Evolutionary conservation across 2,797 vertebrate genomes (phyloP).

Genomic region (Pantherophis alleghaniensis): DNA sequence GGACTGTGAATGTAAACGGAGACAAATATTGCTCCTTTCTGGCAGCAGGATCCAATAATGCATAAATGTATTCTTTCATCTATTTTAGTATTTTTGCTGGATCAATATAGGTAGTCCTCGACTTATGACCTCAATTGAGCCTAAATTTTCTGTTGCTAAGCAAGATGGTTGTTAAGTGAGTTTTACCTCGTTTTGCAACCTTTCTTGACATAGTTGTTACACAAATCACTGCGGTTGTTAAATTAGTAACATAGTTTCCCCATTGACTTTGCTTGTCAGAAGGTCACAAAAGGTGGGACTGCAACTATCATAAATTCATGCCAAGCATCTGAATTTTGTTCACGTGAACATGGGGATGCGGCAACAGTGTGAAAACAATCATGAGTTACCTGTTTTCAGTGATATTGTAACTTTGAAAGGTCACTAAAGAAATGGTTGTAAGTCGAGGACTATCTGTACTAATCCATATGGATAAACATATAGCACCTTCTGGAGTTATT

Average conservation of each 20-base stretch:
- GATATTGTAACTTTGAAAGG: background rate
- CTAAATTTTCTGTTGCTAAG: no score
- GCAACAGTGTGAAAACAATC: background rate
- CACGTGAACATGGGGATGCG: background rate
- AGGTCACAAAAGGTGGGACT: no score
- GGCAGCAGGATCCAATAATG: background rate
- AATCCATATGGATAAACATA: background rate
- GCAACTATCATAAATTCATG: no score
- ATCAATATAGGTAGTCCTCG: background rate
- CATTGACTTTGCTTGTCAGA: no score
- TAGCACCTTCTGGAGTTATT: background rate
- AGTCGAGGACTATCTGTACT: background rate
- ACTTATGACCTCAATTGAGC: no score
- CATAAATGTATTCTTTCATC: slow-evolving; percentile 21
- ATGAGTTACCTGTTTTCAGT: background rate
- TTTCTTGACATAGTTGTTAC: no score
- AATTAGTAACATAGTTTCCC: no score
- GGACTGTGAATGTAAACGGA: background rate
- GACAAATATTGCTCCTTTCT: background rate
- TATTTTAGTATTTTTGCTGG: slow-evolving; percentile 31
- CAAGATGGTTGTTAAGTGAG: no score
- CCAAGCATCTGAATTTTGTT: no score
- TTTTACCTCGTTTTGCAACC: no score
- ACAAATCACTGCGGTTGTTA: no score
- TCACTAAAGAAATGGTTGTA: background rate